Evolutionary conservation across 1,140 invertebrate genomes (phyloP).

Genomic region (Drosophila setifemur): DNA sequence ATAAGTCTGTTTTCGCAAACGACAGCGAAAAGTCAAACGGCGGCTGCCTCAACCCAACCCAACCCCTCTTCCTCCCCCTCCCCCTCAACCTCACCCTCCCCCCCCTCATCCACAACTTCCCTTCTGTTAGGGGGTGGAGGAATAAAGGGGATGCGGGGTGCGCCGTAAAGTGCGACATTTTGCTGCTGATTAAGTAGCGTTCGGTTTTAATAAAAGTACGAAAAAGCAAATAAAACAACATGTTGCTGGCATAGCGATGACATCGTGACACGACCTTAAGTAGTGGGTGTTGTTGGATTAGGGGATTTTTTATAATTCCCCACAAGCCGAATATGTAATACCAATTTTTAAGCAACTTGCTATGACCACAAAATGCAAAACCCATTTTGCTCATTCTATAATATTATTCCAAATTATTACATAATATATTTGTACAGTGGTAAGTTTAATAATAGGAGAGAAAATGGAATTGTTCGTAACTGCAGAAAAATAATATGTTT

Average conservation of each 20-base stretch:
- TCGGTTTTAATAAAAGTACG: conserved; percentile 79
- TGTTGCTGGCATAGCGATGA: conserved; percentile 45
- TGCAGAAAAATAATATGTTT: too few species aligned
- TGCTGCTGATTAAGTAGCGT: conserved; percentile 80
- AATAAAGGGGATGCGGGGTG: conserved; percentile 14
- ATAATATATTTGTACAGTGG: too few species aligned
- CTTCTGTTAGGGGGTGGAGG: background rate
- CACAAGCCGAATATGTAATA: too few species aligned
- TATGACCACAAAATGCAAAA: too few species aligned
- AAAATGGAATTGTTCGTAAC: too few species aligned
- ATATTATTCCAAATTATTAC: too few species aligned
- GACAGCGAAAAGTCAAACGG: conserved; percentile 57
- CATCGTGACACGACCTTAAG: background rate
- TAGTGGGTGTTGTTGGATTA: background rate
- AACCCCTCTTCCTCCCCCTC: background rate
- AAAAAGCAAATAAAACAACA: conserved; percentile 78
- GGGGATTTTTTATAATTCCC: background rate
- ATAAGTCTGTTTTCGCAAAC: conserved; percentile 67
- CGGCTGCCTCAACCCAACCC: conserved; percentile 29
- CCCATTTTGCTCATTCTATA: too few species aligned
- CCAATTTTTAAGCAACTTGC: too few species aligned
- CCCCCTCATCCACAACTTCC: background rate
- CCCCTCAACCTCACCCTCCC: background rate
- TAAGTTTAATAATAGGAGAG: too few species aligned
- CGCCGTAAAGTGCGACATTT: conserved; percentile 78